Evolutionary conservation across 2,113 vertebrate genomes (phyloP), one percentile per base, ranked within the genome.

Genomic region (Sula dactylatra): DNA sequence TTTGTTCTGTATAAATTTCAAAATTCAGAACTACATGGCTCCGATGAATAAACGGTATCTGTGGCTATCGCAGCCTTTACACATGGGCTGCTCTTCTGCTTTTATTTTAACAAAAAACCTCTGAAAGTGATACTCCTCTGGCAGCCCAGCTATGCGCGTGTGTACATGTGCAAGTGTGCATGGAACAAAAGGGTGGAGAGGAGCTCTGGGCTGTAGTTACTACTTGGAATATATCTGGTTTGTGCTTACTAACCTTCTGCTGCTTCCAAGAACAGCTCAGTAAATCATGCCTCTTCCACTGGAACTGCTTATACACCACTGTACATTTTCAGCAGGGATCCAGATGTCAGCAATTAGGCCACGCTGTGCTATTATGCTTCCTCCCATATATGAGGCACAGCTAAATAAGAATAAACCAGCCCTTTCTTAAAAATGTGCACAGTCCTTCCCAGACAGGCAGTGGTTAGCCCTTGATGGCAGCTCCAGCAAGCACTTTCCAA

Each of bases 201-300:
- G 55, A 91, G 62, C 31, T 73, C 61, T 59, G 44, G 49, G 69
- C 85, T 42, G 49, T n/a, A 55, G 38, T 56, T 94, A 81, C 49
- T 50, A 32, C 61, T 93, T 79, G 47, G 70, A 95, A 52, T 91
- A 73, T 49, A 47, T 65, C 49, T 56, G 42, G 24, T 95, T 86
- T 91, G 56, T 91, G 82, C 85, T 92, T 16, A 45, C 84, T 80
- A 65, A 79, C 32, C 59, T 20, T 34, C 40, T 59, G 17, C 84
- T 58, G 95, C 78, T 95, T 88, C 61, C 87, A 92, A 94, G 97
- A 97, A 96, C 92, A 96, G 92, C 77, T 94, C 65, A 72, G 88
- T 77, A 97, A 96, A 96, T 94, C 94, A 61, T 38, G 66, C 49
- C 17, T 50, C 86, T 90, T 97, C 70, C 90, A 93, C 70, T 44